A percentile compares a stretch with the other conserved stretches of the same genome.
phyloP scores from a whole-genome alignment of 2,797 vertebrate genomes.

The Hipposideros larvatus region DNA sequence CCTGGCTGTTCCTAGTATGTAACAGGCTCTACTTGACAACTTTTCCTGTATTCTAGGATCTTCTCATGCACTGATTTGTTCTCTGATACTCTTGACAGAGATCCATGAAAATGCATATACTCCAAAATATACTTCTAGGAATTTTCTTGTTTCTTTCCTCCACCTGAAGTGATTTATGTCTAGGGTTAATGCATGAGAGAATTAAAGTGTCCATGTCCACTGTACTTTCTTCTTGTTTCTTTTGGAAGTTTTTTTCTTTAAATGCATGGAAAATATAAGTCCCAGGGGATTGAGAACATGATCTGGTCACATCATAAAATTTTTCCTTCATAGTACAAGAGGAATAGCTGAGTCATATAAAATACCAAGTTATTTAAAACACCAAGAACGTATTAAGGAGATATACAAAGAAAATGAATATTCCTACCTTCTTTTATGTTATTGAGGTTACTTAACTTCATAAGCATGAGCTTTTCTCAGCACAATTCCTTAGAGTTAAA shows the following conservation, averaged over 20 bases:
- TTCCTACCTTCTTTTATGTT: neutral
- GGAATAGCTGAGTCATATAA: neutral
- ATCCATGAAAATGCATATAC: neutral
- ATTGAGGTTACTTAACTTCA: neutral
- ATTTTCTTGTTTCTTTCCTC: neutral
- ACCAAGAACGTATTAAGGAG: neutral
- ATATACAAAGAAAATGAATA: neutral
- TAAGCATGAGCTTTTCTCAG: neutral
- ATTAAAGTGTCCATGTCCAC: neutral
- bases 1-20: neutral
- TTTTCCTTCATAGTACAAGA: neutral
- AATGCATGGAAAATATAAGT: neutral
- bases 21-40: neutral
- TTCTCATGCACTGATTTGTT: neutral
- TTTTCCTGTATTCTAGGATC: neutral
- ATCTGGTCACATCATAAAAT: neutral
- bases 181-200: neutral
- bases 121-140: neutral
- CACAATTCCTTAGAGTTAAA: neutral
- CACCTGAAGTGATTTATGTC: neutral
- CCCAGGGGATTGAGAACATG: neutral
- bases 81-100: neutral
- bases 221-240: neutral
- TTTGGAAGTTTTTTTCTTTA: neutral
- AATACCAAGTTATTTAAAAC: neutral